Conservation (phyloP, 2,888 invertebrate species). For the Elysia crispata region DNA sequence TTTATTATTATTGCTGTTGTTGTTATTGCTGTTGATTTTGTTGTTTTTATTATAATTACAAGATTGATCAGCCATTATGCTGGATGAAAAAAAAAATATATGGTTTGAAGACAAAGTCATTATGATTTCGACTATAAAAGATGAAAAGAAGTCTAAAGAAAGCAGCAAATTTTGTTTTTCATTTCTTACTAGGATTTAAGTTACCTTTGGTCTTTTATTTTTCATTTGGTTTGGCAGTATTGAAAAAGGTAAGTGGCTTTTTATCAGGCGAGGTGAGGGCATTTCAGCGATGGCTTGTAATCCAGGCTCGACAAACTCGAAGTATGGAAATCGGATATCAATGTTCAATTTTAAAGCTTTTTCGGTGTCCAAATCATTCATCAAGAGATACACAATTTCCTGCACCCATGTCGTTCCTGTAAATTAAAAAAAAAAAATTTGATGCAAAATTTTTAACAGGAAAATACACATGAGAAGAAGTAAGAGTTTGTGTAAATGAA, state of each 20-base stretch:
- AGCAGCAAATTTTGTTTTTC: too few species aligned
- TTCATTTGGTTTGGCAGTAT: constrained; percentile 68
- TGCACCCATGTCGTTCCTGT: constrained; percentile 92
- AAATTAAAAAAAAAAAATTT: constrained; percentile 29
- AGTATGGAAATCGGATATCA: constrained; percentile 85
- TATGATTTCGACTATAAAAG: too few species aligned
- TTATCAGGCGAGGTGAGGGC: constrained; percentile 75
- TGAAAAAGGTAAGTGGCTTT: constrained; percentile 70
- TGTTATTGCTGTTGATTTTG: too few species aligned
- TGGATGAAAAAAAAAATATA: too few species aligned
- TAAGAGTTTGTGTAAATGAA: too few species aligned
- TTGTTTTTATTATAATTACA: too few species aligned
- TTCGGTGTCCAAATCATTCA: constrained; percentile 87
- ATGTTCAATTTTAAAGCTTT: constrained; percentile 80
- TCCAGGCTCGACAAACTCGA: constrained; percentile 81
- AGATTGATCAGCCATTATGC: too few species aligned
- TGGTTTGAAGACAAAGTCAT: too few species aligned
- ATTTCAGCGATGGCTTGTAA: constrained; percentile 52
- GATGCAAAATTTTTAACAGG: not conserved
- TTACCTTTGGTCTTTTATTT: constrained; percentile 74
- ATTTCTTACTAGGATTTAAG: too few species aligned
- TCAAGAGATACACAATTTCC: constrained; percentile 93
- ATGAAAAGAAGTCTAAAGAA: too few species aligned
- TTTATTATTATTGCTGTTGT: too few species aligned
- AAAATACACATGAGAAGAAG: too few species aligned